Percentiles rank a stretch among this genome's conserved stretches.
Evolutionary conservation across 2,113 vertebrate species (phyloP).

Genomic region (Dipodomys ordii): DNA sequence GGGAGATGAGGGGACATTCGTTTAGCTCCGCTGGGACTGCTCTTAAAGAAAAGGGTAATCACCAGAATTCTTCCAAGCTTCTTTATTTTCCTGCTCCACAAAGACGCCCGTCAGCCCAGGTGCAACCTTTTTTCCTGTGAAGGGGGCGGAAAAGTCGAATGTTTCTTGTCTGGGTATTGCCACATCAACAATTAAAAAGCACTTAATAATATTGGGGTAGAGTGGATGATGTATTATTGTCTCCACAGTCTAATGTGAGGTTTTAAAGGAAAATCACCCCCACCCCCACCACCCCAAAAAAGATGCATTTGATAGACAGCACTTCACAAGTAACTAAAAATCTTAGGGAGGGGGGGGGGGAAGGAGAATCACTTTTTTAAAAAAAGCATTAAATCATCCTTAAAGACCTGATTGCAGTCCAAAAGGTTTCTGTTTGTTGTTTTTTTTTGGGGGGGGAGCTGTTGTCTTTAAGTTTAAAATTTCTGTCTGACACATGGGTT

Average conservation of each 20-base stretch:
- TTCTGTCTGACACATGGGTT: slow-evolving; percentile 81
- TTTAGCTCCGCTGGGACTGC: slow-evolving; percentile 88
- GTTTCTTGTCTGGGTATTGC: slow-evolving; percentile 85
- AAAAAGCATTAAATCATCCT: slow-evolving; percentile 66
- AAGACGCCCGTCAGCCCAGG: slow-evolving; percentile 84
- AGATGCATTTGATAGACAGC: slow-evolving; percentile 13
- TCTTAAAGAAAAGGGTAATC: slow-evolving; percentile 68
- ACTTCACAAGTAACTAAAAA: slow-evolving; percentile 66
- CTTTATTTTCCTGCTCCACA: slow-evolving; percentile 81
- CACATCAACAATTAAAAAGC: slow-evolving; percentile 74
- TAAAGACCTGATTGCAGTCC: slow-evolving; percentile 80
- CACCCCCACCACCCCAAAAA: slow-evolving; percentile 49
- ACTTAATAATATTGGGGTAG: slow-evolving; percentile 78
- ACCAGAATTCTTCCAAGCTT: slow-evolving; percentile 83
- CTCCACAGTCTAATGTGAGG: slow-evolving; percentile 69
- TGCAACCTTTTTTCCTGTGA: slow-evolving; percentile 88
- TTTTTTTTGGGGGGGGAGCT: neutral
- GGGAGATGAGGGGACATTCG: slow-evolving; percentile 92
- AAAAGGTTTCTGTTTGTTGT: slow-evolving; percentile 69
- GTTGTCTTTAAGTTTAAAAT: slow-evolving; percentile 66
- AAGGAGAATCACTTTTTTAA: slow-evolving; percentile 28
- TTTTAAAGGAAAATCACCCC: slow-evolving; percentile 75
- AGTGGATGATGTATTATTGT: slow-evolving; percentile 69
- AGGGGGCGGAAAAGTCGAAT: slow-evolving; percentile 84
- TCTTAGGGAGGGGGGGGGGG: neutral